phyloP scores from a whole-genome alignment of 2,888 invertebrate species.

The Syrphus vitripennis region DNA sequence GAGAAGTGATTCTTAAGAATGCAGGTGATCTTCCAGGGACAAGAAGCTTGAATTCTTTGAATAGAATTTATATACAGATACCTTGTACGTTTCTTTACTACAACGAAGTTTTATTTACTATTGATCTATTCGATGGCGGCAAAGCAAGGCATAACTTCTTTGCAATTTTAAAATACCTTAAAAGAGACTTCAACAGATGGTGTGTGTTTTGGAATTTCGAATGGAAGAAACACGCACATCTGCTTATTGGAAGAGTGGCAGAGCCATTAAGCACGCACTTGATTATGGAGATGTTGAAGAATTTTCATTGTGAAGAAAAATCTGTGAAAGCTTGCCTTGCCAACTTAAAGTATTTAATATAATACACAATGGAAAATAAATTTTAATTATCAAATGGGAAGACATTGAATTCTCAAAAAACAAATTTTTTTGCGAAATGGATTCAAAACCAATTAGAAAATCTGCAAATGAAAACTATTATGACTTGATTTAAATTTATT shows the following conservation, averaged over 20 bases:
- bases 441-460: too few relatives aligned
- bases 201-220: background rate
- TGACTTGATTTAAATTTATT: too few relatives aligned
- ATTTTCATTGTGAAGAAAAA: too few relatives aligned
- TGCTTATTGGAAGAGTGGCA: background rate
- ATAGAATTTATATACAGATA: slow-evolving; percentile 7
- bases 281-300: background rate
- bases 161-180: background rate
- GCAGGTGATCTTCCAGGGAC: slow-evolving; percentile 35
- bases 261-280: background rate
- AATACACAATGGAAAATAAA: too few relatives aligned
- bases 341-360: too few relatives aligned
- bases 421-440: too few relatives aligned
- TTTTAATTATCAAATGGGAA: too few relatives aligned
- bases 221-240: background rate
- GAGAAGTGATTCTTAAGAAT: slow-evolving; percentile 32
- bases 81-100: background rate
- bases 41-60: slow-evolving; percentile 21
- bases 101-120: background rate
- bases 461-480: too few relatives aligned
- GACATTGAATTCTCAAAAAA: too few relatives aligned
- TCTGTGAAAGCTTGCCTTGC: background rate
- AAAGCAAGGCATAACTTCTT: background rate
- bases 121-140: background rate
- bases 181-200: background rate